Percentiles rank a stretch among this genome's conserved stretches.
Evolutionary conservation across 2,888 invertebrate genomes (phyloP).

Genomic region (Slavum lentiscoides): DNA sequence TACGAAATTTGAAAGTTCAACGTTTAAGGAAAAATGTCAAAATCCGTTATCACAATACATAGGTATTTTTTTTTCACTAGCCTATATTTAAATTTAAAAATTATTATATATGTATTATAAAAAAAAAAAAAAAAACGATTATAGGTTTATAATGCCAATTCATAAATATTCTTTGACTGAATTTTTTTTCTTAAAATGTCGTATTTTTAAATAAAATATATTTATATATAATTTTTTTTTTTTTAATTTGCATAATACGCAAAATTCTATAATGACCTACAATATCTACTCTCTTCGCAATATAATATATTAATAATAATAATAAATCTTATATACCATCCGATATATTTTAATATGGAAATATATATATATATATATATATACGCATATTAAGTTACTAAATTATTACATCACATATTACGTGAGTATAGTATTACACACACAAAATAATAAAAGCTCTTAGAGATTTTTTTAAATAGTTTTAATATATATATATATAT

Average conservation of each 20-base stretch:
- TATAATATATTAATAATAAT: slow-evolving; percentile 24
- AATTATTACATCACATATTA: slow-evolving; percentile 40
- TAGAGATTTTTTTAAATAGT: slow-evolving; percentile 17
- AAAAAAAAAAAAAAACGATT: slow-evolving; percentile 32
- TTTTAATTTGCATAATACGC: slow-evolving; percentile 15
- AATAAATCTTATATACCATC: slow-evolving; percentile 12
- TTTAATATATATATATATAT: neutral
- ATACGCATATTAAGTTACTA: slow-evolving; percentile 3
- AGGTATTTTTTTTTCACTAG: slow-evolving; percentile 46
- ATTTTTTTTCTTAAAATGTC: neutral
- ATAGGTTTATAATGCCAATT: slow-evolving; percentile 44
- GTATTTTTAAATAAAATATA: slow-evolving; percentile 4
- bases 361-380: slow-evolving; percentile 9
- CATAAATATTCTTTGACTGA: slow-evolving; percentile 31
- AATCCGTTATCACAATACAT: slow-evolving; percentile 53
- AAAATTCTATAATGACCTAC: slow-evolving; percentile 32
- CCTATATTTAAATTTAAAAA: slow-evolving; percentile 47
- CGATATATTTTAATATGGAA: neutral
- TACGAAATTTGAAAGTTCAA: slow-evolving; percentile 48
- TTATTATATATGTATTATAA: slow-evolving; percentile 9
- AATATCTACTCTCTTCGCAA: neutral
- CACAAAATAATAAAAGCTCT: slow-evolving; percentile 38
- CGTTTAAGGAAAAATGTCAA: slow-evolving; percentile 45
- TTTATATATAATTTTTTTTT: neutral
- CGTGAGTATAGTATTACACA: slow-evolving; percentile 12